Percentiles rank a stretch among this genome's conserved stretches.
phyloP scores from a whole-genome alignment of 2,797 vertebrate genomes.

The Chelonia mydas region DNA sequence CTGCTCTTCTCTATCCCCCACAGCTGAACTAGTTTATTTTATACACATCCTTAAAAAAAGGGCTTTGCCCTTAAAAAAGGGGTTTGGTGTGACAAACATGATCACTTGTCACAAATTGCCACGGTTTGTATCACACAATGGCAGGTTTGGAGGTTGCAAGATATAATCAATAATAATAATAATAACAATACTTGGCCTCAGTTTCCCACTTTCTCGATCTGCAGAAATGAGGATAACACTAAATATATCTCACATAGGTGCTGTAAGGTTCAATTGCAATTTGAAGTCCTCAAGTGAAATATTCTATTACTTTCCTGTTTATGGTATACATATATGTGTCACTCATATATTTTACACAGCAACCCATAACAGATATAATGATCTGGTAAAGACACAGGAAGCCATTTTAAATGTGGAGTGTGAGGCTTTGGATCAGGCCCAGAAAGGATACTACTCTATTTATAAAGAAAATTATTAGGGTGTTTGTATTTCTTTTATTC shows the following conservation, averaged over 20 bases:
- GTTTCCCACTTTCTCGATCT: neutral
- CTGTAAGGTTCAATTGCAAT: neutral
- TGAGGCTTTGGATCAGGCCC: neutral
- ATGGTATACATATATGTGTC: neutral
- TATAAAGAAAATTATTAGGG: neutral
- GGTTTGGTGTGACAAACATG: slow-evolving; percentile 8
- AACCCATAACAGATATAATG: neutral
- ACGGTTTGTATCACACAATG: neutral
- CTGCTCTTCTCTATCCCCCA: neutral
- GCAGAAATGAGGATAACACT: neutral
- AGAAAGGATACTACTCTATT: rapidly evolving
- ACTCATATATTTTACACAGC: neutral
- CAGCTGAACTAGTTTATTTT: neutral
- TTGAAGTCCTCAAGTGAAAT: neutral
- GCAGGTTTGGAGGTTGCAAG: neutral
- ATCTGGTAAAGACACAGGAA: neutral
- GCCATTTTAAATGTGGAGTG: neutral
- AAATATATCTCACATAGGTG: neutral
- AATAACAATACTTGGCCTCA: neutral
- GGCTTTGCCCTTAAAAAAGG: neutral
- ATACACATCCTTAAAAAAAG: neutral
- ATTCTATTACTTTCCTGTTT: neutral
- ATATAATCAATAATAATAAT: neutral
- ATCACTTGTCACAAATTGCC: neutral
- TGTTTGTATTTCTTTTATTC: neutral